A percentile compares a stretch with the other conserved stretches of the same genome.
phyloP scores from a whole-genome alignment of 2,888 invertebrate genomes.

The Noctua pronuba region DNA sequence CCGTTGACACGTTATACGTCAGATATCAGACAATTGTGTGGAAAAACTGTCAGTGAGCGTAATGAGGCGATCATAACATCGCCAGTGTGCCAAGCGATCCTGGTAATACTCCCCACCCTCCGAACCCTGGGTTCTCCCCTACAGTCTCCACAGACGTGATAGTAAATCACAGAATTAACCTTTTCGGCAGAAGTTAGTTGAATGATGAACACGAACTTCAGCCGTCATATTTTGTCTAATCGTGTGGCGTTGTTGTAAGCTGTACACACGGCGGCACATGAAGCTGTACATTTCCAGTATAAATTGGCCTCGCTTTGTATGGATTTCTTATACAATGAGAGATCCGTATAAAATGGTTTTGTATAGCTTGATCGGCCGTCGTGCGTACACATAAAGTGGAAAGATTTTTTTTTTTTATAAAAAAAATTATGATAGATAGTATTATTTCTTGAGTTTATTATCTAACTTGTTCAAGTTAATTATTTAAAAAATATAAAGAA shows the following conservation, averaged over 20 bases:
- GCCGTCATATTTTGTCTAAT: constrained; percentile 52
- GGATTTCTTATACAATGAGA: too few relatives aligned
- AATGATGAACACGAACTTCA: constrained; percentile 63
- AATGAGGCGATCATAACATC: constrained; percentile 56
- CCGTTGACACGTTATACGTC: constrained; percentile 31
- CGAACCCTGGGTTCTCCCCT: constrained; percentile 1
- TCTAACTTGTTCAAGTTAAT: constrained; percentile 1
- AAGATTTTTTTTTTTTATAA: neutral
- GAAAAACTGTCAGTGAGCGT: constrained; percentile 44
- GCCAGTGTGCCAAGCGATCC: constrained; percentile 44
- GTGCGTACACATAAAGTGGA: neutral
- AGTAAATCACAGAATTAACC: constrained; percentile 65
- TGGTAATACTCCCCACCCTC: constrained; percentile 44
- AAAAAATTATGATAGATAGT: too few relatives aligned
- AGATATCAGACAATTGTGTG: constrained; percentile 50
- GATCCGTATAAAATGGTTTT: too few relatives aligned
- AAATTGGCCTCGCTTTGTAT: too few relatives aligned
- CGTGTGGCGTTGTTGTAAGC: constrained; percentile 9
- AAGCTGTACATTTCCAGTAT: too few relatives aligned
- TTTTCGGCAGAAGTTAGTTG: constrained; percentile 62
- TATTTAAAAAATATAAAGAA: neutral
- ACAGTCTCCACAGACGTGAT: constrained; percentile 37
- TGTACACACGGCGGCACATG: too few relatives aligned
- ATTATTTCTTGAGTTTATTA: neutral
- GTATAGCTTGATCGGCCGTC: too few relatives aligned